Base-by-base conservation (phyloP, 2,888 invertebrate species). In the Anorthoa munda region DNA sequence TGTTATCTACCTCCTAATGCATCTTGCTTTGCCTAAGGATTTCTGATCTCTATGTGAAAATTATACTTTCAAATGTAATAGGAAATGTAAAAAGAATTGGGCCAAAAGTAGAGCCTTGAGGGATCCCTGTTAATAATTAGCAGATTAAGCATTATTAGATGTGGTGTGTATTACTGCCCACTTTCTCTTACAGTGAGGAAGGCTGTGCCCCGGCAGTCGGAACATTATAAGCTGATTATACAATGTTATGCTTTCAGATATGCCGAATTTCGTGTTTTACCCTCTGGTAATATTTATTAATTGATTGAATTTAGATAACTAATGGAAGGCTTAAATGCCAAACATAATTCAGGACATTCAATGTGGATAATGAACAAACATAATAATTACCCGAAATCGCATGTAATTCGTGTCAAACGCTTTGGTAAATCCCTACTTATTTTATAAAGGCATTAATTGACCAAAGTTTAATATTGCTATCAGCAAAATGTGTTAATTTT, bases 1-100 rank as follows among this genome's bases (percentile, higher is more conserved):
- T 66, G 56, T 55, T 77, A 71, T 77, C 70, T 77, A 50, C 26
- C 48, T 11, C 9, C 26, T 65, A 26, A 73, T 70, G 56, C 23
- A 58, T 69, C 26, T 72, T 66, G 18, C 50, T 66, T 50, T 50
- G 12, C 15, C 15, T 69, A 58, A 50, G 13, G 39, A 67, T 67
- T 61, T 26, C 18, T 56, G 66, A 68, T 71, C 48, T 53, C 55
- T 48, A 65, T 51, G 26, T 5, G 18, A 2, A 9, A 59, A 66
- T 63, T 63, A 53, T 59, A 53, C 56, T 45, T 65, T 48, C 23
- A 81, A 63, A 65, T 61, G n/a, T 50, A 53, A 69, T 66, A 51
- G 21, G 12, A n/a, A 64, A 66, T 70, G 11, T 18, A n/a, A 70
- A 58, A 58, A 26, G 48, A 63, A 69, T 76, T 31, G 31, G 50